Evolutionary conservation across 2,888 invertebrate genomes (phyloP).

Genomic region (Sipha maydis): DNA sequence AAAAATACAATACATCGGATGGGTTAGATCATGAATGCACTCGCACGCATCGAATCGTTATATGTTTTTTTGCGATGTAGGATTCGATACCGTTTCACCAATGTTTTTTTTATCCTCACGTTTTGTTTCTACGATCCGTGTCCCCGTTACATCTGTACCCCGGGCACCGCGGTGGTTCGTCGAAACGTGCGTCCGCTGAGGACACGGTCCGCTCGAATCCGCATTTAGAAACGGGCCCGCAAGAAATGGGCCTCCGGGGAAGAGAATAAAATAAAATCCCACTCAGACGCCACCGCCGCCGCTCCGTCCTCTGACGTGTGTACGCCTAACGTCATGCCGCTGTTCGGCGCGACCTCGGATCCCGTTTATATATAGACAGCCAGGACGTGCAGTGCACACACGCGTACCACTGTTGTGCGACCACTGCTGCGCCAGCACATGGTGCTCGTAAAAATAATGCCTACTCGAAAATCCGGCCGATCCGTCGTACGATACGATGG

Average conservation of each 20-base stretch:
- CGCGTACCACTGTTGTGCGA: not conserved
- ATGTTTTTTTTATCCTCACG: not conserved
- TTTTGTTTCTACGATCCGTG: not conserved
- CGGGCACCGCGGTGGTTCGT: no score
- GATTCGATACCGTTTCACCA: not conserved
- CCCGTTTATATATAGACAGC: not conserved
- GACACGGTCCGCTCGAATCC: no score
- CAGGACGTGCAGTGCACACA: not conserved
- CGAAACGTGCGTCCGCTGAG: no score
- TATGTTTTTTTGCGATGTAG: not conserved
- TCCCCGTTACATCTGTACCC: not conserved
- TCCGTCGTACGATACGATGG: not conserved
- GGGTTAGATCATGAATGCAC: no score
- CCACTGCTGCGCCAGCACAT: not conserved
- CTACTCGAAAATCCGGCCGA: not conserved
- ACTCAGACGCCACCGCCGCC: no score
- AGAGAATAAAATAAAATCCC: no score
- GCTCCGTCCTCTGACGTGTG: not conserved
- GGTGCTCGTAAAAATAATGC: constrained; percentile 21
- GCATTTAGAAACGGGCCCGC: no score
- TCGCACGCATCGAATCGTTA: no score
- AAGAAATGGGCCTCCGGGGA: no score
- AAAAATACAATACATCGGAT: no score
- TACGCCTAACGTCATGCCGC: not conserved
- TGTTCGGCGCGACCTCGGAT: not conserved